These are phyloP conservation scores for Aricia artaxerxes DNA, from an alignment of 2,888 invertebrate species.

Conservation along the genomic window DNA sequence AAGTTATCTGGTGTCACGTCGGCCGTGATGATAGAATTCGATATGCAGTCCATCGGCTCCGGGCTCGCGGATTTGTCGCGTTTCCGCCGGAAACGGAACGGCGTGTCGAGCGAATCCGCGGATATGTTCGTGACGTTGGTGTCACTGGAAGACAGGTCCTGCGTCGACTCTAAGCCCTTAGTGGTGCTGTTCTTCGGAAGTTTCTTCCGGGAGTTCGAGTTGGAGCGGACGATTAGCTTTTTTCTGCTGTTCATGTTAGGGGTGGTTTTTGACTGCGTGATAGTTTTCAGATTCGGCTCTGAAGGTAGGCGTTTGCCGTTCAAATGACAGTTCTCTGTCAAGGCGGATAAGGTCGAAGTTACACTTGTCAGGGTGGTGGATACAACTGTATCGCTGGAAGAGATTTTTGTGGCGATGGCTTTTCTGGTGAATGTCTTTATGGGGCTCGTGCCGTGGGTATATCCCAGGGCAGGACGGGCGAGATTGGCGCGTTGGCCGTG, in stretches of 20 bases:
- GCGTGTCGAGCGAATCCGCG: conserved; percentile 70
- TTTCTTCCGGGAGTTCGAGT: conserved; percentile 69
- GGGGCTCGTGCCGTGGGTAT: conserved; percentile 64
- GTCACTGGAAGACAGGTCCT: conserved; percentile 74
- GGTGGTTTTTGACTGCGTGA: conserved; percentile 50
- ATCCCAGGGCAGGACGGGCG: conserved; percentile 61
- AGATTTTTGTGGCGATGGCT: conserved; percentile 55
- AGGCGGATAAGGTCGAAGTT: conserved; percentile 67
- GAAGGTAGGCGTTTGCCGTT: conserved; percentile 71
- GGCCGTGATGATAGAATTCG: conserved; percentile 66
- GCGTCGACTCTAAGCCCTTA: conserved; percentile 58
- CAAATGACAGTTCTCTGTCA: conserved; percentile 73
- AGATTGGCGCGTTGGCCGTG: conserved; percentile 73
- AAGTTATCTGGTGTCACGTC: conserved; percentile 71
- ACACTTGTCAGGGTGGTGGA: conserved; percentile 60
- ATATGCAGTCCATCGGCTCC: conserved; percentile 72
- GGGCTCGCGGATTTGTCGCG: conserved; percentile 71
- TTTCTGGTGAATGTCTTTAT: conserved; percentile 69
- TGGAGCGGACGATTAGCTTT: conserved; percentile 69
- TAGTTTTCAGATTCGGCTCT: conserved; percentile 65
- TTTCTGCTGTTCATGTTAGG: conserved; percentile 60
- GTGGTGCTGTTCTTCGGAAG: conserved; percentile 63
- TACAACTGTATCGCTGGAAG: conserved; percentile 53
- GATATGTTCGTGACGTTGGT: conserved; percentile 75
- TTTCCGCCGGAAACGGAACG: conserved; percentile 71